Conservation (phyloP, 2,888 invertebrate species). For the Zonitis immaculata region DNA sequence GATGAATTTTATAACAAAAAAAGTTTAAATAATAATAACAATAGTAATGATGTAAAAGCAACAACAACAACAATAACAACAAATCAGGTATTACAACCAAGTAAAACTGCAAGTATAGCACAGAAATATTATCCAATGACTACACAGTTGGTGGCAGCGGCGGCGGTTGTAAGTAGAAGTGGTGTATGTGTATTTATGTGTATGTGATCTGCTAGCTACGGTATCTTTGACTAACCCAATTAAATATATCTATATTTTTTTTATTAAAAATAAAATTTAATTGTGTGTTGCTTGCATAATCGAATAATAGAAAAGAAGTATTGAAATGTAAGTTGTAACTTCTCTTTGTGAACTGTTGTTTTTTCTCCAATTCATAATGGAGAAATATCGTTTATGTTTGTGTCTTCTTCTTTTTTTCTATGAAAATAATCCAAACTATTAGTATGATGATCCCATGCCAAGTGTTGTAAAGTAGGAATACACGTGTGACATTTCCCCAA, state of each 20-base stretch:
- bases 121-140: conserved; percentile 42
- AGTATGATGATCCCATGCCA: conserved; percentile 1
- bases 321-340: background rate
- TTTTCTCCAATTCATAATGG: background rate
- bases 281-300: conserved; percentile 32
- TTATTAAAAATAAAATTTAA: conserved; percentile 13
- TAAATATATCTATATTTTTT: background rate
- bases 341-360: background rate
- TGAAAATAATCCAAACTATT: background rate
- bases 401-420: background rate
- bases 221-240: background rate
- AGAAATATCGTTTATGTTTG: background rate
- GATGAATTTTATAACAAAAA: conserved; percentile 61
- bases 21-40: conserved; percentile 43
- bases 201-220: background rate
- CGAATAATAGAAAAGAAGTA: background rate
- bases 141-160: conserved; percentile 16
- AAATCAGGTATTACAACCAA: conserved; percentile 10
- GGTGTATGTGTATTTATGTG: conserved; percentile 1
- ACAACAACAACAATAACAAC: background rate
- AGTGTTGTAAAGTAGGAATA: background rate
- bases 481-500: conserved; percentile 2
- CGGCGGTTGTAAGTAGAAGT: conserved; percentile 45
- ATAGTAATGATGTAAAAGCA: too few relatives aligned
- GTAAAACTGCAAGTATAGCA: conserved; percentile 40